These are phyloP conservation scores for Lepidocolaptes lacrymiger DNA, from an alignment of 2,797 vertebrate genomes.

Conservation along the genomic window DNA sequence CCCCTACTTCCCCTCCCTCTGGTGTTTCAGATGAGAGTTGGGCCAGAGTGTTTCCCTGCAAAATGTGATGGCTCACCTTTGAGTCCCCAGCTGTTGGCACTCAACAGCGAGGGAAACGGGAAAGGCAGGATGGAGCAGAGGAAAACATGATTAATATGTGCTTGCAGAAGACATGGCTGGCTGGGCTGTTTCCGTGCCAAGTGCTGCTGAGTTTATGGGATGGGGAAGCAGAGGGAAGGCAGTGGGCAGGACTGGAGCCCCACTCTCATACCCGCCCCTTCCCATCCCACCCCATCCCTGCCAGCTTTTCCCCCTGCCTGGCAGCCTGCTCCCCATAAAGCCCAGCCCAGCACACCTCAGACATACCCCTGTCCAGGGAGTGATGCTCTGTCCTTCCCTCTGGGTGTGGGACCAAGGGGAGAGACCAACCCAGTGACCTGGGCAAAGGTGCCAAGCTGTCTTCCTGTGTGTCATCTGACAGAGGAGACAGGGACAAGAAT, in stretches of 20 bases:
- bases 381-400: background rate
- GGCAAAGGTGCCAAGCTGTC: background rate
- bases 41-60: constrained; percentile 59
- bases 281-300: background rate
- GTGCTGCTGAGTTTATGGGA: background rate
- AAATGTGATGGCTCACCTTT: constrained; percentile 62
- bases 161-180: constrained; percentile 11
- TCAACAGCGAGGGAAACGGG: constrained; percentile 28
- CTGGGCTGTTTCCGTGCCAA: constrained; percentile 16
- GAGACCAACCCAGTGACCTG: background rate
- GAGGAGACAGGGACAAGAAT: background rate
- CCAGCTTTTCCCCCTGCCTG: background rate
- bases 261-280: background rate
- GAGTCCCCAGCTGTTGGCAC: constrained; percentile 62
- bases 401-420: background rate
- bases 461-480: fast-evolving
- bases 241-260: background rate
- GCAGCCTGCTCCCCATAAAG: background rate
- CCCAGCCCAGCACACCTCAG: background rate
- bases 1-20: background rate
- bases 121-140: constrained; percentile 35
- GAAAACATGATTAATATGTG: constrained; percentile 67
- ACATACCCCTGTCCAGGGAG: background rate
- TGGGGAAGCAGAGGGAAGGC: background rate
- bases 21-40: background rate